phyloP scores from a whole-genome alignment of 2,797 vertebrate genomes.

The Urocyon cinereoargenteus region DNA sequence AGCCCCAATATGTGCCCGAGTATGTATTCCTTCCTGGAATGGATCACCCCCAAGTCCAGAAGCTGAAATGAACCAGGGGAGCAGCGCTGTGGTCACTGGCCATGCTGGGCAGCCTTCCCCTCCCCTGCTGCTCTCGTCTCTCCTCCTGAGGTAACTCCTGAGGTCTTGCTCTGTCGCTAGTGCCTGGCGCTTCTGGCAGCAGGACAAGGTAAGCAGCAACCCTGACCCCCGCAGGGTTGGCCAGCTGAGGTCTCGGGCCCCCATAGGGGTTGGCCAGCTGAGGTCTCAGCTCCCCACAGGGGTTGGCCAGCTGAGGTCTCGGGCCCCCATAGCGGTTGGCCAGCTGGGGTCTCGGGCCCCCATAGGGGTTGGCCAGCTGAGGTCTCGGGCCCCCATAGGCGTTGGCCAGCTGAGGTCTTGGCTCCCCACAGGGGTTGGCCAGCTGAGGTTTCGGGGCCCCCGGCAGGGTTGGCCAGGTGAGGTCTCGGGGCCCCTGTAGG shows the following conservation, averaged over 20 bases:
- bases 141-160: background rate
- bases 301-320: too few relatives aligned
- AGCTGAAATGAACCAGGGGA: background rate
- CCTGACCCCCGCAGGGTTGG: background rate
- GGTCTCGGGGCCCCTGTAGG: accelerated
- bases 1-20: background rate
- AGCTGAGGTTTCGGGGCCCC: too few relatives aligned
- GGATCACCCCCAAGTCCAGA: background rate
- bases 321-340: too few relatives aligned
- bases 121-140: background rate
- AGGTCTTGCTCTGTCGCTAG: background rate
- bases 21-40: slow-evolving; percentile 9
- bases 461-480: accelerated
- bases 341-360: too few relatives aligned
- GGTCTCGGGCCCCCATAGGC: too few relatives aligned
- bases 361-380: too few relatives aligned
- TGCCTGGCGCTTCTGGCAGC: background rate
- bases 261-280: background rate
- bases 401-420: too few relatives aligned
- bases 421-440: too few relatives aligned
- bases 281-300: too few relatives aligned
- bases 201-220: background rate
- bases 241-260: background rate
- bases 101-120: background rate
- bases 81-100: background rate